Conservation (phyloP, 2,113 vertebrate species). For the Aptenodytes patagonicus region DNA sequence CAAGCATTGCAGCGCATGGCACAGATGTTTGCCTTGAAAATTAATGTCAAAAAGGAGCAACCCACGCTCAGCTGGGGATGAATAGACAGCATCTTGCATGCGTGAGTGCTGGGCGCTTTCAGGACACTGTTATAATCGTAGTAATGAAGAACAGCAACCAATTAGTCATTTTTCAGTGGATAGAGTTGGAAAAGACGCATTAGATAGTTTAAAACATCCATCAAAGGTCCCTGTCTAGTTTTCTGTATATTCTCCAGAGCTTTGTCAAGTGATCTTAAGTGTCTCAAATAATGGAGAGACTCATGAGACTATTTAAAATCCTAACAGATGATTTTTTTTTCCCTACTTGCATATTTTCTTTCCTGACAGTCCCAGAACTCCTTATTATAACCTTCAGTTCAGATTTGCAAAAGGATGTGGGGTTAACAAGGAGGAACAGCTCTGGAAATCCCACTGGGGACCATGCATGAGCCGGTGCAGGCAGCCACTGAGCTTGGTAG, state of each 20-base stretch:
- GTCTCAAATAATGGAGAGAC: slow-evolving; percentile 41
- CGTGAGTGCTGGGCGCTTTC: accelerated
- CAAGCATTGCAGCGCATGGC: accelerated
- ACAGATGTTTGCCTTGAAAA: not conserved
- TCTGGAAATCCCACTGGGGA: not conserved
- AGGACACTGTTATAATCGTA: not conserved
- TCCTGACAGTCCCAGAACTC: not conserved
- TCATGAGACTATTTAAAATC: slow-evolving; percentile 50
- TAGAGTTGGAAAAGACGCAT: slow-evolving; percentile 48
- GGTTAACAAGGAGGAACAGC: not conserved
- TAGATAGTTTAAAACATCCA: slow-evolving; percentile 40
- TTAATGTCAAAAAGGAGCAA: not conserved
- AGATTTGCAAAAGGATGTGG: not conserved
- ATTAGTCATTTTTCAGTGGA: slow-evolving; percentile 52
- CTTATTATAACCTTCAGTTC: not conserved
- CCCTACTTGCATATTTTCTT: not conserved
- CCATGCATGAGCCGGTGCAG: accelerated
- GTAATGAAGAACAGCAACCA: slow-evolving; percentile 23
- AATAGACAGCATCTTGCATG: not conserved
- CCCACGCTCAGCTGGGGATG: not conserved
- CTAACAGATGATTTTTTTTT: not conserved
- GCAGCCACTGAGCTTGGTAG: accelerated
- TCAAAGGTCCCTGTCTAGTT: slow-evolving; percentile 25
- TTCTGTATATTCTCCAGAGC: slow-evolving; percentile 36
- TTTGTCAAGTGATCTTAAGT: slow-evolving; percentile 46